These are phyloP conservation scores for Hedya salicella DNA, from an alignment of 2,888 invertebrate genomes.

Conservation along the genomic window DNA sequence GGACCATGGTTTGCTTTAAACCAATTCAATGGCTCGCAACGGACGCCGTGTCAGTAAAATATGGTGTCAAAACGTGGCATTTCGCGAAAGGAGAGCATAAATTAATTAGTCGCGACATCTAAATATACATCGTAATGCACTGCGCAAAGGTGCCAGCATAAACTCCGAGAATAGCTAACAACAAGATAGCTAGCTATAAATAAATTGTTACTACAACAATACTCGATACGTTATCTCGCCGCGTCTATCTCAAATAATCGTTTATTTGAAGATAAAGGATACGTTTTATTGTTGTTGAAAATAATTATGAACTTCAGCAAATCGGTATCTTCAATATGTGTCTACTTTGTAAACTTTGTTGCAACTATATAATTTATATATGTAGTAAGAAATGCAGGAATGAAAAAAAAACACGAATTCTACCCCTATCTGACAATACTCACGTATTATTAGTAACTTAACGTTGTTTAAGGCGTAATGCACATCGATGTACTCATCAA, in stretches of 20 bases:
- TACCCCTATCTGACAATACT: no score
- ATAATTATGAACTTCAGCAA: constrained; percentile 9
- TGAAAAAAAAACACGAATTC: no score
- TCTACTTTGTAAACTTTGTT: no score
- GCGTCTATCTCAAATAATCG: constrained; percentile 17
- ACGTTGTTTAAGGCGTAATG: no score
- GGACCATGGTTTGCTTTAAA: neutral
- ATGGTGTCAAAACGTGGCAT: constrained; percentile 19
- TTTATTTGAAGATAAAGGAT: constrained; percentile 19
- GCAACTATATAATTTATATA: no score
- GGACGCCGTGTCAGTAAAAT: constrained; percentile 34
- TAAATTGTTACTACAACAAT: constrained; percentile 42
- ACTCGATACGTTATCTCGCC: constrained; percentile 12
- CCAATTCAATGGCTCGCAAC: constrained; percentile 19
- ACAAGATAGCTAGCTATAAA: constrained; percentile 35
- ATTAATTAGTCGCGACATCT: constrained; percentile 25
- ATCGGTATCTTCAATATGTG: neutral
- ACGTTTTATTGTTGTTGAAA: constrained; percentile 3
- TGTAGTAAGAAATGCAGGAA: no score
- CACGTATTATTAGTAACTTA: no score
- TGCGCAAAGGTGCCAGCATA: constrained; percentile 33
- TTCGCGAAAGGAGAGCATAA: constrained; percentile 8
- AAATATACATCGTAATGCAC: constrained; percentile 12
- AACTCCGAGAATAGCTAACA: constrained; percentile 33
- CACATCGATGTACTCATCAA: no score